Evolutionary conservation across 2,113 vertebrate genomes (phyloP).

Genomic region (Lycaon pictus): DNA sequence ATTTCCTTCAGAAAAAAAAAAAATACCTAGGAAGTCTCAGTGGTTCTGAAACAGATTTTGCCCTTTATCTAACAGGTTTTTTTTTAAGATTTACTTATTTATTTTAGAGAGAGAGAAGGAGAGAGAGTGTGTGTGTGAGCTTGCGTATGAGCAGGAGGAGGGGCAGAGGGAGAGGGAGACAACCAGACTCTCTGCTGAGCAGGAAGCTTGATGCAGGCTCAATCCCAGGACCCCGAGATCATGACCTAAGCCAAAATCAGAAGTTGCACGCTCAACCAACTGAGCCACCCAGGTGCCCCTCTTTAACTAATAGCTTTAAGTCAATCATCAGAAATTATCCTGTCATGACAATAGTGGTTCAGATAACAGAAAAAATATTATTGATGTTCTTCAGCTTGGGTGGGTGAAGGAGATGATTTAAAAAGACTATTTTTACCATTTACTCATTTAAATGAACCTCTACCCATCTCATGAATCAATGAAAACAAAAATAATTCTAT

Average conservation of each 20-base stretch:
- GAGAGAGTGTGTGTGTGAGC: neutral
- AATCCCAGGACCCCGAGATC: neutral
- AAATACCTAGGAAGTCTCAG: neutral
- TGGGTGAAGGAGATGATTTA: neutral
- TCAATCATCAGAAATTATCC: neutral
- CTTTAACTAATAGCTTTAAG: slow-evolving; percentile 1
- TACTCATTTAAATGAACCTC: slow-evolving; percentile 42
- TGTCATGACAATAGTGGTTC: neutral
- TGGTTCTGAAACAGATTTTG: neutral
- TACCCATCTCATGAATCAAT: neutral
- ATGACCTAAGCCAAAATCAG: neutral
- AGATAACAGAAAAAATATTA: neutral
- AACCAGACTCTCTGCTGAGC: neutral
- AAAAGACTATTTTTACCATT: slow-evolving; percentile 4
- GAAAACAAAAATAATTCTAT: slow-evolving; percentile 30
- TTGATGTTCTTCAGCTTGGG: neutral
- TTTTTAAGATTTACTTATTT: neutral
- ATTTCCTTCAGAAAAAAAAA: neutral
- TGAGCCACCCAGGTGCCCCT: neutral
- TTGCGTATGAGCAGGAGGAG: neutral
- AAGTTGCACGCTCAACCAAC: neutral
- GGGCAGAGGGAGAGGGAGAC: neutral
- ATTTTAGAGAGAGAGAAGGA: neutral
- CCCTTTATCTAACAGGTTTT: neutral
- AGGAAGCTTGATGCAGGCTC: neutral